Base-by-base conservation (phyloP, 2,888 invertebrate genomes). In the Sipunculus nudus region DNA sequence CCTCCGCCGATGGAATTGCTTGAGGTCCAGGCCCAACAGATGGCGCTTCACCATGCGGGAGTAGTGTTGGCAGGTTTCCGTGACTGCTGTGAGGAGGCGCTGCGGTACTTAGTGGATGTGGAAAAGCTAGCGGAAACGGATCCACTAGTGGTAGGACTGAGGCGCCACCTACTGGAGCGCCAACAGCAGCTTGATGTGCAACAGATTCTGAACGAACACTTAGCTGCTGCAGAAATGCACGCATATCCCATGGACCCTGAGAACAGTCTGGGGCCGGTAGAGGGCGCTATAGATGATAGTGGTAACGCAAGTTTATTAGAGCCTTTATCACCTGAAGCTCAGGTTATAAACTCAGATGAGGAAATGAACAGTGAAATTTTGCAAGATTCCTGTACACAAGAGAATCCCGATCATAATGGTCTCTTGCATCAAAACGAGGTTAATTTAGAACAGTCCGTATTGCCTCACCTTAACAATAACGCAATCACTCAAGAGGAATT, bases 51-150 rank as follows among this genome's bases (percentile, higher is more conserved):
- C 31, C 21, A 54, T 23, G 56, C 53, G 32, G 58, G 54, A 2
- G 45, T 71, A 43, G 69, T 75, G 35, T 50, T 72, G 21, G 59
- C 67, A 6, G 77, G 77, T 10, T 78, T 73, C 61, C 56, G 63
- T 32, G 76, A 76, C 60, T 78, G 77, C 62, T 72, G 73, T 0
- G 62, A 72, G 19, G 76, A 76, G 47, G 74, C 75, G 3, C 56
- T 76, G 5, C 61, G 75, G 41, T 78, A 72, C 56, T 61, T 78
- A 6, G 61, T 65, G 3, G 75, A 76, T 41, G 74, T 70, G 19
- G 77, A 76, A 54, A 57, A 67, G 5, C 49, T 76, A 26, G 59
- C 73, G 1, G 54, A 54, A 10, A 65, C 72, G 35, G 71, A 75
- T 52, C 75, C 75, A 1, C 50, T 75, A 5, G 63, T 76, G n/a